A percentile compares a stretch with the other conserved stretches of the same genome.
These are phyloP conservation scores for Entelurus aequoreus DNA, from an alignment of 2,113 vertebrate species.

Conservation along the genomic window DNA sequence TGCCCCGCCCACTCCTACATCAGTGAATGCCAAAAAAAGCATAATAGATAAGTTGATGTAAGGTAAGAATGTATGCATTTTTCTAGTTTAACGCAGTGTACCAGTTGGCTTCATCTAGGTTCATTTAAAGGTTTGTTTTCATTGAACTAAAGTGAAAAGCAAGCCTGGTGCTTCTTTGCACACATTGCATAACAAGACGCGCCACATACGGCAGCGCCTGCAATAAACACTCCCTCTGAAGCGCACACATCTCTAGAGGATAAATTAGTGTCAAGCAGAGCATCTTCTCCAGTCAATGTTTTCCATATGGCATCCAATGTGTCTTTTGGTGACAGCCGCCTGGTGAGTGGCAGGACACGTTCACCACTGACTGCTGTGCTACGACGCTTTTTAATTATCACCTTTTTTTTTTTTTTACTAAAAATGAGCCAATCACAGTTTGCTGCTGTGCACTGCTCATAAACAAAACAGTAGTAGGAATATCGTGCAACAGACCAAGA, in stretches of 20 bases:
- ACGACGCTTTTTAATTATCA: conserved; percentile 65
- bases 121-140: neutral
- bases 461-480: conserved; percentile 46
- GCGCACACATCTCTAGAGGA: conserved; percentile 16
- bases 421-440: conserved; percentile 53
- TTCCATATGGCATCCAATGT: conserved; percentile 22
- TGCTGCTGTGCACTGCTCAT: conserved; percentile 33
- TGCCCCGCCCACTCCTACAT: conserved; percentile 9
- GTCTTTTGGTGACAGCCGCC: conserved; percentile 15
- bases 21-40: neutral
- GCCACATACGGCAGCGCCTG: conserved; percentile 6
- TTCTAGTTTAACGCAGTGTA: neutral
- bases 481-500: conserved; percentile 8
- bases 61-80: no score
- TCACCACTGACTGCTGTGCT: conserved; percentile 39
- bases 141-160: neutral
- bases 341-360: conserved; percentile 34
- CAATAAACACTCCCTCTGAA: conserved; percentile 17
- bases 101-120: conserved; percentile 6
- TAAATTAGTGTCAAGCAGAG: conserved; percentile 21
- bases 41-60: no score
- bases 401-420: conserved; percentile 19
- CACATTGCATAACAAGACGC: conserved; percentile 10
- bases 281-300: conserved; percentile 9
- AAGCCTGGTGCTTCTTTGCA: conserved; percentile 4